Evolutionary conservation across 2,113 vertebrate species (phyloP).

Genomic region (Cyprinodon variegatus): DNA sequence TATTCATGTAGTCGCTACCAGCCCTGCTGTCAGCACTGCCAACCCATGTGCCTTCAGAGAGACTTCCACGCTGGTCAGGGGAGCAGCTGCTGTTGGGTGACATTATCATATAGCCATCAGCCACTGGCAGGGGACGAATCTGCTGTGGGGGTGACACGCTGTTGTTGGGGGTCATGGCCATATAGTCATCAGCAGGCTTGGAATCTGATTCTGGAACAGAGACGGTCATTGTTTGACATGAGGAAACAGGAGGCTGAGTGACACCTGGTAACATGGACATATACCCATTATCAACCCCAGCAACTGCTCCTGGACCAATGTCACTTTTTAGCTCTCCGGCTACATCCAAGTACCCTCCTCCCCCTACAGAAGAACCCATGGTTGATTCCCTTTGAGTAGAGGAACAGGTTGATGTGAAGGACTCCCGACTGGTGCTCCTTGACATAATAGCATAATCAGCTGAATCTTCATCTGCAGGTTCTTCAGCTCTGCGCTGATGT

Average conservation of each 20-base stretch:
- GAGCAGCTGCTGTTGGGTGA: conserved; percentile 82
- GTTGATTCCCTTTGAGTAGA: conserved; percentile 54
- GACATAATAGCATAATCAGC: conserved; percentile 74
- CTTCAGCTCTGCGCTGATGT: conserved; percentile 50
- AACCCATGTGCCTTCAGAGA: conserved; percentile 64
- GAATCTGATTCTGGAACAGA: conserved; percentile 69
- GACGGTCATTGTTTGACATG: conserved; percentile 69
- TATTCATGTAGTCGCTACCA: conserved; percentile 85
- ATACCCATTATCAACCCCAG: conserved; percentile 77
- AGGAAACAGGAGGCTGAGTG: conserved; percentile 61
- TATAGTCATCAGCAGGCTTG: conserved; percentile 79
- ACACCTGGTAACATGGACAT: conserved; percentile 84
- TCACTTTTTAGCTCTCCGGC: conserved; percentile 71
- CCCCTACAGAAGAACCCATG: conserved; percentile 44
- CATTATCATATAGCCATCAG: conserved; percentile 85
- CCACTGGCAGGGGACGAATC: conserved; percentile 69
- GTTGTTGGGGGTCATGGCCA: conserved; percentile 82
- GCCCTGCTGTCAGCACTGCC: conserved; percentile 75
- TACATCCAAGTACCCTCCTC: conserved; percentile 75
- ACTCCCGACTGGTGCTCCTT: conserved; percentile 74
- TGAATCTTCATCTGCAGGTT: conserved; percentile 70
- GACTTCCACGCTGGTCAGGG: conserved; percentile 76
- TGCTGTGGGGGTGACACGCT: conserved; percentile 81
- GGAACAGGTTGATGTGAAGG: conserved; percentile 67
- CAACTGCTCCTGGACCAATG: conserved; percentile 35